A percentile compares a stretch with the other conserved stretches of the same genome.
phyloP scores from a whole-genome alignment of 2,797 vertebrate species.

The Trematomus bernacchii region DNA sequence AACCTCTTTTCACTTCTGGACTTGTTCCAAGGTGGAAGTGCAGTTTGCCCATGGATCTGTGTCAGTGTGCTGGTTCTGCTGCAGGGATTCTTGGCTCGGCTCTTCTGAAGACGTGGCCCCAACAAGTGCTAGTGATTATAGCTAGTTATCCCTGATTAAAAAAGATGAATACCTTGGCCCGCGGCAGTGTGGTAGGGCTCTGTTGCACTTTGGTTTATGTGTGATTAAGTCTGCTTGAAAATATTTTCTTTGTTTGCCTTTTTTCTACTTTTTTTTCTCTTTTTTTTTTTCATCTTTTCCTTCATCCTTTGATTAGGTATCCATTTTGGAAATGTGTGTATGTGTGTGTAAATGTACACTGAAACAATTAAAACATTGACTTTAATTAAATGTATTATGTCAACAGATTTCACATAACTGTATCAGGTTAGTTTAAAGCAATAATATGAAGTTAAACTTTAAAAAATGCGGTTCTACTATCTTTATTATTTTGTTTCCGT shows the following conservation, averaged over 20 bases:
- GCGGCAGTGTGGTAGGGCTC: slow-evolving; percentile 33
- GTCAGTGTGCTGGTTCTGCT: slow-evolving; percentile 4
- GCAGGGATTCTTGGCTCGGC: slow-evolving; percentile 60
- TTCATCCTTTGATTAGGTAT: too few species aligned
- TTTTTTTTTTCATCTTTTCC: too few species aligned
- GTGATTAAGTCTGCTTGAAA: slow-evolving; percentile 37
- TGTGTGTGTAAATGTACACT: too few species aligned
- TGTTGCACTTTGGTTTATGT: slow-evolving; percentile 53
- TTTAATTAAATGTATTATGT: too few species aligned
- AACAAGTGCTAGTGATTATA: slow-evolving; percentile 76
- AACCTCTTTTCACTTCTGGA: slow-evolving; percentile 13
- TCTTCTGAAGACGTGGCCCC: slow-evolving; percentile 46
- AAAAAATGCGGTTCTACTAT: too few species aligned
- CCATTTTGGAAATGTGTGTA: too few species aligned
- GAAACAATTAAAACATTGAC: too few species aligned
- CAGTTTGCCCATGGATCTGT: slow-evolving; percentile 23
- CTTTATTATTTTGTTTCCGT: too few species aligned
- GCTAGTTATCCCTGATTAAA: slow-evolving; percentile 78
- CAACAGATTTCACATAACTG: too few species aligned
- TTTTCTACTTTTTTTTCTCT: too few species aligned
- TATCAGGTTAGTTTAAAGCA: too few species aligned
- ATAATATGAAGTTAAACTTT: too few species aligned
- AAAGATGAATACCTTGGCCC: slow-evolving; percentile 70
- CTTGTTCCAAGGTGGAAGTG: slow-evolving; percentile 45
- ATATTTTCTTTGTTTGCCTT: neutral